phyloP scores from a whole-genome alignment of 2,888 invertebrate species.

The Macrosiphum euphorbiae region DNA sequence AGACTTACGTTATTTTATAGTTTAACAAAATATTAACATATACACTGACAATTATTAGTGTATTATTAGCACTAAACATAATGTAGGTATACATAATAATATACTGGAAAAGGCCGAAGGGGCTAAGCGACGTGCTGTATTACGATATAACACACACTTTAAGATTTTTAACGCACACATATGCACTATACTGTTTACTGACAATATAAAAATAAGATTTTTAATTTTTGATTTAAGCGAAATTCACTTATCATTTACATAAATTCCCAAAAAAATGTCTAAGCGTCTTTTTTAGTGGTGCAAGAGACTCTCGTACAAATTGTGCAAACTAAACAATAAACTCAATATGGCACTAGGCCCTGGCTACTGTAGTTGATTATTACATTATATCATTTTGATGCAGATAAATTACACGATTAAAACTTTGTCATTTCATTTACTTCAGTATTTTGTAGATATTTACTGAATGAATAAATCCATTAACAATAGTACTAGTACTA shows the following conservation, averaged over 20 bases:
- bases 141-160: background rate
- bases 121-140: background rate
- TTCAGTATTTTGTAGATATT: background rate
- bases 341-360: background rate
- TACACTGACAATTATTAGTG: background rate
- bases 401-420: background rate
- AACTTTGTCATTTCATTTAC: background rate
- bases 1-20: background rate
- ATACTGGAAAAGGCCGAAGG: background rate
- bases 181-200: background rate
- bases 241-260: background rate
- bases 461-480: background rate
- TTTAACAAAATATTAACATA: constrained; percentile 6
- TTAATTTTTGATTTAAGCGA: background rate
- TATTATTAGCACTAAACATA: background rate
- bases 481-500: background rate
- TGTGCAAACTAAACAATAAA: background rate
- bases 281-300: background rate
- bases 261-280: background rate
- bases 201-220: background rate
- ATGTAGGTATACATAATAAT: background rate
- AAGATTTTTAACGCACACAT: background rate
- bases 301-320: background rate
- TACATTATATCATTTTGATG: background rate
- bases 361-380: background rate